Base-by-base conservation (phyloP, 1,140 invertebrate genomes). In the Achroia grisella region DNA sequence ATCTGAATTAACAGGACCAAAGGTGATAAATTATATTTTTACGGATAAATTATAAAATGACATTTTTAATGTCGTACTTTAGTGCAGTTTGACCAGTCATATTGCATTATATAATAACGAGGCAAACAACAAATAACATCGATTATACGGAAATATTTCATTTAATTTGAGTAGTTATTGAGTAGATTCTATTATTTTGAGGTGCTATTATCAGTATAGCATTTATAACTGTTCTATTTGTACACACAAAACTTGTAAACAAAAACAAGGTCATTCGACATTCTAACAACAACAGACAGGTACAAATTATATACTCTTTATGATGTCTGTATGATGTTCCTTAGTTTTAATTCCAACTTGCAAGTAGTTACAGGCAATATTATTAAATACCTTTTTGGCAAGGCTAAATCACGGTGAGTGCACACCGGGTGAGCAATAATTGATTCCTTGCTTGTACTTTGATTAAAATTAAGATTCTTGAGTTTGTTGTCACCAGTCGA, bases 401-500 rank as follows among this genome's bases (percentile, higher is more conserved):
- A 54, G 23, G 52, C 53, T 36, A 75, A 67, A 63, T 85, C 78
- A 35, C 69, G 69, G 51, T 78, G 66, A 56, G 36, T 63, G 57
- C 68, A 73, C 36, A 71, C 62, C 45, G 69, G 64, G 52, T 70
- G 64, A 30, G 53, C 39, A 52, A 66, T 39, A 10, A 69, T 43
- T 42, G 55, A 39, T 46, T 85, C 81, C 46, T 77, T 82, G 13
- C 51, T 47, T 17, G 61, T 53, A 43, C 62, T 78, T 61, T 79
- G 72, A 45, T 70, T 81, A 27, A 82, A 54, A 57, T 77, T 79
- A 8, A 85, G 48, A 54, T 52, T 78, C 48, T 82, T 85, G 9
- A 85, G 68, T 63, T 61, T 77, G 57, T 56, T 79, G 56, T 85
- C 81, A 41, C 73, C 71, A 32, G 78, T 69, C 56, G 81, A 85